Evolutionary conservation across 2,113 vertebrate genomes (phyloP), one percentile per base, ranked within the genome.

Genomic region (Takifugu bimaculatus): DNA sequence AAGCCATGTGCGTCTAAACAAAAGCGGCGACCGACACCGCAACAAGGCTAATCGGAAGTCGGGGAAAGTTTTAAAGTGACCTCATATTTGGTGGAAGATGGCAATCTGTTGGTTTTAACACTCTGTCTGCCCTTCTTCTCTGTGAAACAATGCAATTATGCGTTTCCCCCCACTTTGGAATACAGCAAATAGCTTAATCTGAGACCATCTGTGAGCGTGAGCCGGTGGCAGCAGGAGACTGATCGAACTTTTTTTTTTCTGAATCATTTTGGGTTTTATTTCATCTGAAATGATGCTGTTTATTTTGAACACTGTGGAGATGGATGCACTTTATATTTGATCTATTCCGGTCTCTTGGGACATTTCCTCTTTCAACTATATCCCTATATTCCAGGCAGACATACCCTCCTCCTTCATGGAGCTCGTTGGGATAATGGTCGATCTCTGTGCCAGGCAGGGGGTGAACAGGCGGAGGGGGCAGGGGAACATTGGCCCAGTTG

Each of bases 361-460:
- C 35, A 4, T 6, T 50, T 55, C n/a, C 50, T 4, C n/a, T 44
- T 49, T 65, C 9, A 54, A 2, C 4, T 1, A 15, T 54, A 28
- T 49, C 45, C 52, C 10, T 14, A 29, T 2, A 60, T 35, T 20
- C 15, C 3, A 4, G 25, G 48, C n/a, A 9, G 13, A 77, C 89
- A 4, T 90, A 91, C 91, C 78, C 95, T 96, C 94, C 95, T 82
- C 91, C 91, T 77, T 98, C 96, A 65, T 94, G 95, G 72, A 94
- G 94, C 58, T 98, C 94, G 52, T 88, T 90, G 51, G 92, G 88
- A 75, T 96, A 98, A 88, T 93, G 94, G 62, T 98, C 96, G 87
- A 98, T 84, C 73, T 98, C 95, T 32, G 97, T 97, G 48, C 96
- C 96, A 49, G 97, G 97, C 56, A 98, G 93, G 0, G 97, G 97